Base-by-base conservation (phyloP, 1,140 invertebrate genomes). In the Cydia splendana region DNA sequence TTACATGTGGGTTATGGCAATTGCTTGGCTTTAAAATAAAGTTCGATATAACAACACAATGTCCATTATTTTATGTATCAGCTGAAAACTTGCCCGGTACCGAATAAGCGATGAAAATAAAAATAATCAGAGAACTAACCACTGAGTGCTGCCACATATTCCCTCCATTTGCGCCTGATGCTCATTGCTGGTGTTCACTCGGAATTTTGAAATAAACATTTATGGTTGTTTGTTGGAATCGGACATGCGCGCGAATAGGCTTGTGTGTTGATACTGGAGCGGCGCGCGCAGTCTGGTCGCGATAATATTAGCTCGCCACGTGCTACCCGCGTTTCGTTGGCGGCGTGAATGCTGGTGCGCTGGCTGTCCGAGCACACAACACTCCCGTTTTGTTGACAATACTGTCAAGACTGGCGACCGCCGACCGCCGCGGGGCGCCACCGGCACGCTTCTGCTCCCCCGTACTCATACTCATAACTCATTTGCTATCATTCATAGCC, bases 71-170 rank as follows among this genome's bases (percentile, higher is more conserved):
- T n/a, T 42, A 75, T 13, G 57, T 38, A 62, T 77, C 53, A 78
- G 34, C 38, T 73, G 67, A 75, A 75, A 76, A 48, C 74, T 24
- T 7, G 71, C 30, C 13, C 69, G 73, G 76, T 80, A 65, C 77
- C 80, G 12, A 30, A 48, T 73, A 38, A 65, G 75, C 42, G 65
- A 24, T 18, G 53, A 77, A 45, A 24, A 45, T 18, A 76, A 78
- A 82, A 79, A 81, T 79, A 85, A 82, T 82, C 73, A 85, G 77
- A 85, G 83, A 76, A 90, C 91, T 85, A 84, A 92, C 91, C 91
- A 86, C 91, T 92, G 82, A 92, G 87, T 79, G 91, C 91, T 67
- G 88, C 85, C 75, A 86, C 86, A 84, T 92, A 92, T 87, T 92
- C 91, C 76, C 89, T 91, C 88, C 89, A 91, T 77, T 91, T 91